Percentiles rank a stretch among this genome's conserved stretches.
phyloP scores from a whole-genome alignment of 2,888 invertebrate species.

The Nowickia ferox region DNA sequence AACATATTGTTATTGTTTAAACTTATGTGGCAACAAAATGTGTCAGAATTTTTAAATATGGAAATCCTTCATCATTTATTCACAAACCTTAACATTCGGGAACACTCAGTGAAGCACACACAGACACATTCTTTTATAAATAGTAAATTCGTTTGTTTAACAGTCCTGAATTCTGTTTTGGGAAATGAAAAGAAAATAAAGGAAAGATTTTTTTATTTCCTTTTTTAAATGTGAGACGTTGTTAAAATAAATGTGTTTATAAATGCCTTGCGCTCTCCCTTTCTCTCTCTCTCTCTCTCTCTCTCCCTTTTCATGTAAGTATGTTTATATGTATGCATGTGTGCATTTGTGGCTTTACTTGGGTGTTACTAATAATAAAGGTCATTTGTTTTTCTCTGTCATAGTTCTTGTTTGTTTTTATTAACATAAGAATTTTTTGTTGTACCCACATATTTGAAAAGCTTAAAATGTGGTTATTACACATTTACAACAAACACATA shows the following conservation, averaged over 20 bases:
- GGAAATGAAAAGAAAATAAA: not conserved
- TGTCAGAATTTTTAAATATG: slow-evolving; percentile 66
- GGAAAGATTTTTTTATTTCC: not conserved
- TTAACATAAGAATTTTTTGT: not conserved
- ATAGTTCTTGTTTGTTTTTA: slow-evolving; percentile 25
- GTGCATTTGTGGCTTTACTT: not conserved
- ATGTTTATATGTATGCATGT: not conserved
- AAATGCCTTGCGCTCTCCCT: not conserved
- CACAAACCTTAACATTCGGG: slow-evolving; percentile 46
- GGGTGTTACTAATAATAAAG: slow-evolving; percentile 42
- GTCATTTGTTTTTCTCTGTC: slow-evolving; percentile 62
- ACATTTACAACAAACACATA: slow-evolving; percentile 5
- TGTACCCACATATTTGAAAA: slow-evolving; percentile 45
- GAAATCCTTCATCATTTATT: slow-evolving; percentile 66
- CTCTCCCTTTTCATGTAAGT: not conserved
- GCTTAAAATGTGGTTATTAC: slow-evolving; percentile 54
- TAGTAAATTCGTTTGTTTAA: slow-evolving; percentile 1
- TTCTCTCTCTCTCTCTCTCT: too few species aligned
- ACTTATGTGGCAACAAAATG: slow-evolving; percentile 67
- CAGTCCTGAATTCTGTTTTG: slow-evolving; percentile 8
- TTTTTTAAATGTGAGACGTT: slow-evolving; percentile 9
- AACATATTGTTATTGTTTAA: slow-evolving; percentile 58
- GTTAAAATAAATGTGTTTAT: slow-evolving; percentile 7
- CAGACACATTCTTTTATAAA: not conserved
- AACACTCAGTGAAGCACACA: slow-evolving; percentile 1